A percentile compares a stretch with the other conserved stretches of the same genome.
Evolutionary conservation across 1,140 invertebrate genomes (phyloP).

Genomic region (Palaemon carinicauda): DNA sequence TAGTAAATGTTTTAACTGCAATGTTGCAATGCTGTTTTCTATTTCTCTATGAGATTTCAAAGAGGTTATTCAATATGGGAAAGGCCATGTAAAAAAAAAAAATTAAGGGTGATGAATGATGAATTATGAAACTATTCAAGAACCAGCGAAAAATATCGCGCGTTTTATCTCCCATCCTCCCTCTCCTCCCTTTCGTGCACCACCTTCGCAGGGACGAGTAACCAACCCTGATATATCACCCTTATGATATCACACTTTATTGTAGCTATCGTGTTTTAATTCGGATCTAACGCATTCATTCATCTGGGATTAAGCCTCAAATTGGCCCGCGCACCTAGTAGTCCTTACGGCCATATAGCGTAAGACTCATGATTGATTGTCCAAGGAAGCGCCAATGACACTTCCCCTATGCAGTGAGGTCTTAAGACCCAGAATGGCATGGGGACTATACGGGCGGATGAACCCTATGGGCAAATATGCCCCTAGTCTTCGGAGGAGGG

Average conservation of each 20-base stretch:
- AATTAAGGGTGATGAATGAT: too few species aligned
- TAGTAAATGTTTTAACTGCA: too few species aligned
- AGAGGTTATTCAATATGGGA: too few species aligned
- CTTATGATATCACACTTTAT: slow-evolving; percentile 37
- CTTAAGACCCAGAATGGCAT: not conserved
- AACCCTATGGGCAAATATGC: not conserved
- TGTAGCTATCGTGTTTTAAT: slow-evolving; percentile 46
- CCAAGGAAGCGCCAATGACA: not conserved
- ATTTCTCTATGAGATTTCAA: too few species aligned
- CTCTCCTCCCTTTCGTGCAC: not conserved
- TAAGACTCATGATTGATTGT: not conserved
- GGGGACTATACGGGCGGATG: not conserved
- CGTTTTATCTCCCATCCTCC: not conserved
- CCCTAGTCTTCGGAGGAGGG: not conserved
- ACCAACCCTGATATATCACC: slow-evolving; percentile 32
- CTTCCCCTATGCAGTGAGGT: not conserved
- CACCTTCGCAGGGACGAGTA: not conserved
- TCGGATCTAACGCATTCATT: slow-evolving; percentile 38
- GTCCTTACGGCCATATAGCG: not conserved
- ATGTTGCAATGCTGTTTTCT: too few species aligned
- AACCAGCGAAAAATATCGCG: too few species aligned
- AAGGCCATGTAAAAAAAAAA: too few species aligned
- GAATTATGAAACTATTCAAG: too few species aligned
- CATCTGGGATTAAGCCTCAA: slow-evolving; percentile 40
- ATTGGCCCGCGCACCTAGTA: not conserved